Base-by-base conservation (phyloP, 2,888 invertebrate species). In the Drosophila mulleri region DNA sequence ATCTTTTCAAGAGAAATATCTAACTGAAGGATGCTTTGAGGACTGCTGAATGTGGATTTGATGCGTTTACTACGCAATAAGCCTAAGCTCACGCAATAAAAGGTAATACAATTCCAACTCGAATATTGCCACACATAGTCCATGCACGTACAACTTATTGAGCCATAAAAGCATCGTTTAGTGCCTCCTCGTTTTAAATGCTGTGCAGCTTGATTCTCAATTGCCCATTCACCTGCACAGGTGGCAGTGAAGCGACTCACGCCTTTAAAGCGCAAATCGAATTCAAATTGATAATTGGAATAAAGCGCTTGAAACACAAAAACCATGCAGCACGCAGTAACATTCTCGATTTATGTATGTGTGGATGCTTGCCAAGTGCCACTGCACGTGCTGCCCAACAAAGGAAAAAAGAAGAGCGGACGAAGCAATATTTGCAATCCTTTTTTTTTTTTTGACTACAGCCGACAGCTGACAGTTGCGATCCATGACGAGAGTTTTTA, bases 251-350 rank as follows among this genome's bases (percentile, higher is more conserved):
- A 65, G 47, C 23, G 50, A 66, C 62, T 16, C 52, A 45, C 14
- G 23, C 14, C 23, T 16, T 86, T 83, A 83, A 88, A 83, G 64
- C 81, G 72, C 42, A 78, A 87, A 87, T 87, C 84, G 72, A 83
- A 89, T 83, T 76, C 65, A 67, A 73, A 89, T 87, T 89, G 88
- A 82, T 83, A 89, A 89, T 83, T 81, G 82, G 84, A 73, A 75
- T 83, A 74, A 81, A 80, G 66, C 65, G 64, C 59, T 67, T 42
- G 47, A n/a, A 63, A 23, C 59, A 35, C 45, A 61, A 53, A 82
- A 80, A 58, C 6, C 41, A 29, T 29, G 29, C 29, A 54, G 23
- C 72, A 78, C 71, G 72, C 75, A 67, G 79, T 63, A 73, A 65
- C 78, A 77, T 74, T 71, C 66, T 29, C 39, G n/a, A 50, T 45